Conservation (phyloP, 2,113 vertebrate species). For the Aegithalos caudatus region DNA sequence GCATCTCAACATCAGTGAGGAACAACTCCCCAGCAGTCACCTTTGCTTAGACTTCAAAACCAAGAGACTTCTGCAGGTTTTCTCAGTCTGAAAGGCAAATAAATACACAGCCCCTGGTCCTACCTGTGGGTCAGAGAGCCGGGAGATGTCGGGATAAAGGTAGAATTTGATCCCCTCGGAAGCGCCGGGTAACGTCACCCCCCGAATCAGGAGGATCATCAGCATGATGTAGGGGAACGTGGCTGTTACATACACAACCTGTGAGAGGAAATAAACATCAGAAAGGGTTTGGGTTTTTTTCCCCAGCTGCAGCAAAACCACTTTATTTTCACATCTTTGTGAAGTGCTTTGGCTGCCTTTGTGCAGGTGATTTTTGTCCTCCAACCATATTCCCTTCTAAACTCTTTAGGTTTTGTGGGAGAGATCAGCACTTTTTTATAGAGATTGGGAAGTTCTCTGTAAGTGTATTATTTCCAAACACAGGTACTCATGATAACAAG, state of each 20-base stretch:
- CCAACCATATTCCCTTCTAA: not conserved
- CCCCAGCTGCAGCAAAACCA: not conserved
- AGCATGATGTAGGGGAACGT: conserved; percentile 98
- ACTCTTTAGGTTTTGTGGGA: not conserved
- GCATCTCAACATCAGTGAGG: not conserved
- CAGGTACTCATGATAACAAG: not conserved
- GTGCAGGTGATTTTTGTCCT: not conserved
- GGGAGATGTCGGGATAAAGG: conserved; percentile 93
- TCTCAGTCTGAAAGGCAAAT: not conserved
- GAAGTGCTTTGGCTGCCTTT: not conserved
- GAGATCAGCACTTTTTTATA: not conserved
- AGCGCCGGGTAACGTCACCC: conserved; percentile 91
- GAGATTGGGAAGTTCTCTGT: not conserved
- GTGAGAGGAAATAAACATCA: not conserved
- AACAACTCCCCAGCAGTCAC: not conserved
- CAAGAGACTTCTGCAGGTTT: not conserved
- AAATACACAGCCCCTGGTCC: not conserved
- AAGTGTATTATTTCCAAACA: not conserved
- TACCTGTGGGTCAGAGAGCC: conserved; percentile 98
- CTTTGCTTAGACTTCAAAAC: not conserved
- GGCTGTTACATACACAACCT: conserved; percentile 97
- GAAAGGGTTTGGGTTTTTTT: not conserved
- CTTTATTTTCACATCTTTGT: not conserved
- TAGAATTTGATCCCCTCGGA: conserved; percentile 95
- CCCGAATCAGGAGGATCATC: conserved; percentile 89